Conservation (phyloP, 2,113 vertebrate species). For the Pantherophis guttatus region DNA sequence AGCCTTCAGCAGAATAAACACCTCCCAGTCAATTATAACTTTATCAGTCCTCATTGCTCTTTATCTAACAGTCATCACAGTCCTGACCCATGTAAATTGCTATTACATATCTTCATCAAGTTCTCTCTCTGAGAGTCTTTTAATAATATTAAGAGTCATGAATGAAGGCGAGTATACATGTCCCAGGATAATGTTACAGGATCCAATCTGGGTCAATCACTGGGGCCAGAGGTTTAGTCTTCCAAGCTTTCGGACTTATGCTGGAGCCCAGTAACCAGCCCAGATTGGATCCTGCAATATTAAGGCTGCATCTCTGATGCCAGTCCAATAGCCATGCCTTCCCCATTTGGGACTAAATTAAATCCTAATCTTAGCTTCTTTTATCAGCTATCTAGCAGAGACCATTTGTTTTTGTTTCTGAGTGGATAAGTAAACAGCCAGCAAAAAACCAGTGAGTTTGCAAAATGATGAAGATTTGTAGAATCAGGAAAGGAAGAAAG, state of each 20-base stretch:
- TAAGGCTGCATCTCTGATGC: neutral
- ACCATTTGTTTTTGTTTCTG: neutral
- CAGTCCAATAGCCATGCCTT: neutral
- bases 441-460: neutral
- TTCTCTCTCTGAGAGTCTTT: neutral
- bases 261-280: neutral
- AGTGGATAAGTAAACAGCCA: neutral
- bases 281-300: neutral
- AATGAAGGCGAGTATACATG: neutral
- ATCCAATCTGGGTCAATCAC: neutral
- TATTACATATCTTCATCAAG: neutral
- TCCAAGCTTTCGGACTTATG: neutral
- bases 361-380: neutral
- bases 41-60: neutral
- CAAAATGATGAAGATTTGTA: neutral
- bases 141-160: neutral
- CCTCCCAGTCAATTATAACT: neutral
- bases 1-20: neutral
- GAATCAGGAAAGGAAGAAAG: neutral
- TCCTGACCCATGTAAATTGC: neutral
- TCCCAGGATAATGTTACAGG: neutral
- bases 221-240: neutral
- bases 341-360: neutral
- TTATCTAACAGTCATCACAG: neutral
- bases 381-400: neutral